A percentile compares a stretch with the other conserved stretches of the same genome.
Evolutionary conservation across 1,140 invertebrate genomes (phyloP).

Genomic region (Aphaenogaster rudis): DNA sequence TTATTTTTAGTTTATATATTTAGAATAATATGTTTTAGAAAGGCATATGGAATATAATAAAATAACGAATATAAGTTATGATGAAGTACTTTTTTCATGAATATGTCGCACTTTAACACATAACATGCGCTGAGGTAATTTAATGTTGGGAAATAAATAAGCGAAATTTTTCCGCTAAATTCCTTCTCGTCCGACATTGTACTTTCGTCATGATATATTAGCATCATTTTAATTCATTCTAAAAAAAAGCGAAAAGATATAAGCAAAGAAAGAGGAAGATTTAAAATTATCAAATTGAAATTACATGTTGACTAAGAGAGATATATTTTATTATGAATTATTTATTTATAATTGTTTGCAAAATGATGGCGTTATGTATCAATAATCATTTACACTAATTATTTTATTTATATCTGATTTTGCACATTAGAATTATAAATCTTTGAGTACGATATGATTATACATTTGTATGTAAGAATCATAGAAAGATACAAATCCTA

Average conservation of each 20-base stretch:
- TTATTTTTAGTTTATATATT: too few relatives aligned
- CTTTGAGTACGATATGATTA: not conserved
- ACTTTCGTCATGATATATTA: not conserved
- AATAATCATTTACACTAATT: not conserved
- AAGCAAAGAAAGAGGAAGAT: not conserved
- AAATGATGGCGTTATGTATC: not conserved
- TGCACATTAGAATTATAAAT: not conserved
- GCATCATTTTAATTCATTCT: not conserved
- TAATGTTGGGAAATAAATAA: not conserved
- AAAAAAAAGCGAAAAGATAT: not conserved
- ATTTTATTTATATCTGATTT: not conserved
- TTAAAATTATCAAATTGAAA: not conserved
- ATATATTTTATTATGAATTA: not conserved
- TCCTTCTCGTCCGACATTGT: not conserved
- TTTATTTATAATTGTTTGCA: slow-evolving; percentile 15
- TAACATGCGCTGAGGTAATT: not conserved
- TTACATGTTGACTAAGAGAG: not conserved
- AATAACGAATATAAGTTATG: slow-evolving; percentile 11
- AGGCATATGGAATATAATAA: not conserved
- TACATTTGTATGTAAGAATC: not conserved
- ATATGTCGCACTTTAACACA: not conserved
- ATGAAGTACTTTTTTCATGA: not conserved
- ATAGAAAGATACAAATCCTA: not conserved
- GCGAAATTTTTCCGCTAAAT: not conserved
- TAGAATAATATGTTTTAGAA: not conserved